Percentiles rank a stretch among this genome's conserved stretches.
phyloP scores from a whole-genome alignment of 2,888 invertebrate species.

The Xestobium rufovillosum region DNA sequence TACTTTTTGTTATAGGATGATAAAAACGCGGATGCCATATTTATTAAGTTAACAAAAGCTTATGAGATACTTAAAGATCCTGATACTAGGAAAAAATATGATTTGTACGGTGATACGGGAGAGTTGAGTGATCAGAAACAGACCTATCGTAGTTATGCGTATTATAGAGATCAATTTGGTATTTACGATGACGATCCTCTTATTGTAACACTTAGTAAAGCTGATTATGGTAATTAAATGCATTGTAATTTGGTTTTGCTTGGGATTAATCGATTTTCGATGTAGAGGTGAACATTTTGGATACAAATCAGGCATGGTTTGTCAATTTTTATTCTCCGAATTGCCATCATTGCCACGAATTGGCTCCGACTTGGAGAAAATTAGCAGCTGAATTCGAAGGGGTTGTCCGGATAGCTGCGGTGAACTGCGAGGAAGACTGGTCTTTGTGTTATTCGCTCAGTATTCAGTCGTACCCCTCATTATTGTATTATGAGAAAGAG shows the following conservation, averaged over 20 bases:
- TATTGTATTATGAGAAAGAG: slow-evolving; percentile 55
- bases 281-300: slow-evolving; percentile 43
- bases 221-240: slow-evolving; percentile 72
- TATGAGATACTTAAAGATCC: slow-evolving; percentile 84
- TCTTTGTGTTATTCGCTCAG: slow-evolving; percentile 66
- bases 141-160: slow-evolving; percentile 72
- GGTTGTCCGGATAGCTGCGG: slow-evolving; percentile 70
- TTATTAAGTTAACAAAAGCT: slow-evolving; percentile 71
- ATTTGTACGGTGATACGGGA: slow-evolving; percentile 68
- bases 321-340: slow-evolving; percentile 83
- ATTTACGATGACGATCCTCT: slow-evolving; percentile 79
- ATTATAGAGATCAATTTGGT: slow-evolving; percentile 73
- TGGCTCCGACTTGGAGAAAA: slow-evolving; percentile 77
- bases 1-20: slow-evolving; percentile 54
- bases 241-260: no score
- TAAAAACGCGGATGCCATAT: slow-evolving; percentile 64
- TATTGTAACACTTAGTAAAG: slow-evolving; percentile 67
- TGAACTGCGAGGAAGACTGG: slow-evolving; percentile 84
- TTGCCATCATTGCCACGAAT: slow-evolving; percentile 76
- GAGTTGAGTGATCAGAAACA: slow-evolving; percentile 49
- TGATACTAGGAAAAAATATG: slow-evolving; percentile 69
- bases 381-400: slow-evolving; percentile 71
- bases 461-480: slow-evolving; percentile 67
- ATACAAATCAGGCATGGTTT: slow-evolving; percentile 67
- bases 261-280: slow-evolving; percentile 5